phyloP scores from a whole-genome alignment of 1,140 invertebrate genomes.

The Bombyx mori region ASM3026992v2 NC_085130.1:11803501-11804000 shows the following conservation, averaged over 20 bases:
- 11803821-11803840: slow-evolving; percentile 59
- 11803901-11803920: slow-evolving; percentile 12
- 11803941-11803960: neutral
- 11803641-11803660: slow-evolving; percentile 42
- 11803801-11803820: slow-evolving; percentile 52
- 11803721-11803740: slow-evolving; percentile 55
- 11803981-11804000: neutral
- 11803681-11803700: slow-evolving; percentile 54
- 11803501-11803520: slow-evolving; percentile 56
- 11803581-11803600: slow-evolving; percentile 47
- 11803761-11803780: slow-evolving; percentile 70
- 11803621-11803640: slow-evolving; percentile 58
- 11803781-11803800: slow-evolving; percentile 62
- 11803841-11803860: slow-evolving; percentile 49
- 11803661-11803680: slow-evolving; percentile 52
- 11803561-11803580: slow-evolving; percentile 58
- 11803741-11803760: slow-evolving; percentile 68
- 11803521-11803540: slow-evolving; percentile 39
- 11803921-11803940: slow-evolving; percentile 1
- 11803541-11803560: slow-evolving; percentile 41
- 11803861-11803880: slow-evolving; percentile 59
- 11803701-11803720: slow-evolving; percentile 44
- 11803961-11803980: neutral
- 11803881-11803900: slow-evolving; percentile 41
- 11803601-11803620: slow-evolving; percentile 52